These are phyloP conservation scores for Xestia c-nigrum DNA, from an alignment of 2,888 invertebrate species.

Conservation along the genomic window DNA sequence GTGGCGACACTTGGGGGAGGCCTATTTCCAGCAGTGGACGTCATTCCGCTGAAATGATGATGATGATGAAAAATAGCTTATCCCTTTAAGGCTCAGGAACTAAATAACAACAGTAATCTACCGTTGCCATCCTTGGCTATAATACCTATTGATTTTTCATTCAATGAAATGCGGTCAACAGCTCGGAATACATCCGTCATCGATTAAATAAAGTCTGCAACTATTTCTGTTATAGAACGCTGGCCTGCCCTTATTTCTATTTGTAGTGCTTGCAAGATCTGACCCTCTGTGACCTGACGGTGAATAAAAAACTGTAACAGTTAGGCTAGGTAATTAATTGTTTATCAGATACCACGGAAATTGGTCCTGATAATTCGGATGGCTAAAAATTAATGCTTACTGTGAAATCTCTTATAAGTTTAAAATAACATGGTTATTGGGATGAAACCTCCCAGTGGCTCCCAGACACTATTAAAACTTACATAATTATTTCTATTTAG, in stretches of 20 bases:
- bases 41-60: too few relatives aligned
- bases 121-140: constrained; percentile 5
- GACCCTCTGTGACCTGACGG: neutral
- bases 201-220: constrained; percentile 34
- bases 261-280: neutral
- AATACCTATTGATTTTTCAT: constrained; percentile 47
- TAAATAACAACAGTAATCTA: constrained; percentile 23
- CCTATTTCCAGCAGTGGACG: too few relatives aligned
- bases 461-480: neutral
- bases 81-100: constrained; percentile 6
- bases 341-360: neutral
- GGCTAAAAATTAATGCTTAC: neutral
- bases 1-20: too few relatives aligned
- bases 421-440: neutral
- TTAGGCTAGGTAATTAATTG: neutral
- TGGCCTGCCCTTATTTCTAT: constrained; percentile 51
- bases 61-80: too few relatives aligned
- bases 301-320: neutral
- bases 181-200: constrained; percentile 40
- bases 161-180: constrained; percentile 35
- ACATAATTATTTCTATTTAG: neutral
- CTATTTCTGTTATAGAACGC: constrained; percentile 36
- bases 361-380: neutral
- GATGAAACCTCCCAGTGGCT: too few relatives aligned
- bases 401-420: neutral